Evolutionary conservation across 1,140 invertebrate species (phyloP).

Genomic region (Mamestra configurata): DNA sequence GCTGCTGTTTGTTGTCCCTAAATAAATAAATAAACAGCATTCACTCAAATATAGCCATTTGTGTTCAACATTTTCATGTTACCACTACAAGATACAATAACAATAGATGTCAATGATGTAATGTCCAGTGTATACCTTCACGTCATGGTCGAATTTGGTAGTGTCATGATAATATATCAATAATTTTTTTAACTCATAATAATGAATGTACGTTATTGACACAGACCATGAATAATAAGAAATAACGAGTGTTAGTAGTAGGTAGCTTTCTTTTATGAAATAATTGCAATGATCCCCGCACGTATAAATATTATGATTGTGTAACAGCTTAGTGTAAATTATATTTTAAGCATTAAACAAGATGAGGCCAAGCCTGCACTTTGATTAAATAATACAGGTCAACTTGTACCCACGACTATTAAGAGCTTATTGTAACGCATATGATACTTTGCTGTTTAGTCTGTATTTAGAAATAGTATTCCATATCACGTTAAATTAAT

Average conservation of each 20-base stretch:
- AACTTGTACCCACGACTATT: conserved; percentile 14
- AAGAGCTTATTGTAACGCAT: conserved; percentile 37
- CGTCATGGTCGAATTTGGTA: too few species aligned
- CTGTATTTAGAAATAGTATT: conserved; percentile 22
- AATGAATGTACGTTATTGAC: too few species aligned
- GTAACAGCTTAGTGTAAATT: neutral
- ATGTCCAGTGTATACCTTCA: neutral
- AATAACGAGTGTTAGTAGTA: neutral
- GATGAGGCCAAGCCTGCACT: conserved; percentile 22
- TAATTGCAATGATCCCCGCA: neutral
- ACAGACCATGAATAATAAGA: neutral
- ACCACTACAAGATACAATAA: conserved; percentile 11
- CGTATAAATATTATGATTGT: neutral
- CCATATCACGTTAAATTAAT: conserved; percentile 23
- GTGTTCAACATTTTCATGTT: conserved; percentile 5
- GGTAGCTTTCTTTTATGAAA: neutral
- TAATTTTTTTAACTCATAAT: too few species aligned
- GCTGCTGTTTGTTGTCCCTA: too few species aligned
- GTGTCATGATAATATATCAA: too few species aligned
- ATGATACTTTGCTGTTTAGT: conserved; percentile 37
- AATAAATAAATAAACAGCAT: too few species aligned
- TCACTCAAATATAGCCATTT: neutral
- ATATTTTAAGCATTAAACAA: conserved; percentile 32
- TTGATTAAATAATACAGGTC: neutral
- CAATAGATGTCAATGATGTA: neutral